Evolutionary conservation across 2,113 vertebrate species (phyloP).

Genomic region (Gila orcuttii): DNA sequence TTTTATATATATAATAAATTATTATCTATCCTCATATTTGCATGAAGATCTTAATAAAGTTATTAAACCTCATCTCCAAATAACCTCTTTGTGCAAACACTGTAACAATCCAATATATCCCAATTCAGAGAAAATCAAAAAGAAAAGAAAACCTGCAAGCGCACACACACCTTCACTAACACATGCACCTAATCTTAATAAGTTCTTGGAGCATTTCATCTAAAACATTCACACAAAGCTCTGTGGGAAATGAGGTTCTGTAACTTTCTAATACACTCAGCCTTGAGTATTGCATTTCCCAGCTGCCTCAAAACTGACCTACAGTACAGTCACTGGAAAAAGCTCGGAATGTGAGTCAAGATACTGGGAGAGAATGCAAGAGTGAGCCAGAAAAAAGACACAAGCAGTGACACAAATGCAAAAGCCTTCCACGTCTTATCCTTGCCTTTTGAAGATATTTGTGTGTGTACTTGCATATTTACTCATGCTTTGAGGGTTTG

Average conservation of each 20-base stretch:
- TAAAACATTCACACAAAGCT: neutral
- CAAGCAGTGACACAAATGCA: neutral
- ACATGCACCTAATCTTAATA: constrained; percentile 30
- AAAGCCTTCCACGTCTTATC: constrained; percentile 13
- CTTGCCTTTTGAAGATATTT: constrained; percentile 25
- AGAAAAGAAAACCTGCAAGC: neutral
- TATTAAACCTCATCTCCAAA: neutral
- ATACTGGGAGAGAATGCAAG: neutral
- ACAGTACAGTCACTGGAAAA: neutral
- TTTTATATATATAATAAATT: neutral
- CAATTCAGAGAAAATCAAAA: constrained; percentile 20
- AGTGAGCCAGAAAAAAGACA: neutral
- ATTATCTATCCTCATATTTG: neutral
- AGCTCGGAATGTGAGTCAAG: neutral
- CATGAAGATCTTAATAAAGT: neutral
- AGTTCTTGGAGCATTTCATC: neutral
- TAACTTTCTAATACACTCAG: neutral
- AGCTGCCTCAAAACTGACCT: constrained; percentile 25
- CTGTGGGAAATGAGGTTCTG: constrained; percentile 31
- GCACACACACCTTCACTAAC: neutral
- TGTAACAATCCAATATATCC: constrained; percentile 10
- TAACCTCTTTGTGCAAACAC: constrained; percentile 2
- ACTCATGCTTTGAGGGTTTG: constrained; percentile 16
- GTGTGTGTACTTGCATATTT: constrained; percentile 30
- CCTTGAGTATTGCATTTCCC: constrained; percentile 33